Evolutionary conservation across 2,113 vertebrate genomes (phyloP).

Genomic region (Redunca redunca): DNA sequence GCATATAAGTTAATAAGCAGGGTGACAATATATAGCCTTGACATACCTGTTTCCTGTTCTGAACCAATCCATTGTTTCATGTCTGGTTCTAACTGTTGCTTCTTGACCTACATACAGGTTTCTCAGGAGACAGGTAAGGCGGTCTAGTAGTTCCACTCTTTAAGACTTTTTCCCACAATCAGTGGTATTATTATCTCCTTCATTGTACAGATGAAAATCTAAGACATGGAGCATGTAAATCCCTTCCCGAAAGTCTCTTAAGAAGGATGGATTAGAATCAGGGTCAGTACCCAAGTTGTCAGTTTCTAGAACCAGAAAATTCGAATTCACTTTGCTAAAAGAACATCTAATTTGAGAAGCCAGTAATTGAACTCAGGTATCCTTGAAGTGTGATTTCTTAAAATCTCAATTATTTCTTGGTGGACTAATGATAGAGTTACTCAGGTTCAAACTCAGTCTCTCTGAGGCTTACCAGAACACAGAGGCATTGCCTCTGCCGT

Average conservation of each 20-base stretch:
- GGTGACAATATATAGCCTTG: background rate
- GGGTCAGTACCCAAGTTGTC: background rate
- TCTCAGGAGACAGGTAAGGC: background rate
- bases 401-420: background rate
- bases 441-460: background rate
- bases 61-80: background rate
- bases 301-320: background rate
- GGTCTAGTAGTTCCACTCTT: background rate
- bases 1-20: background rate
- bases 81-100: background rate
- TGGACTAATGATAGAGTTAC: background rate
- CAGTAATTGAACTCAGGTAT: background rate
- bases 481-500: background rate
- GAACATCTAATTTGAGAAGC: background rate
- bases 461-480: background rate
- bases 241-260: background rate
- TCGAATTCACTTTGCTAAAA: background rate
- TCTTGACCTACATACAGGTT: background rate
- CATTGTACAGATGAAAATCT: background rate
- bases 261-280: background rate
- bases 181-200: background rate
- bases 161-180: background rate
- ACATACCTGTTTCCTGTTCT: background rate
- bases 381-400: background rate
- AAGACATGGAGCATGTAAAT: background rate